Percentiles rank a stretch among this genome's conserved stretches.
These are phyloP conservation scores for Sphinx pinastri DNA, from an alignment of 2,888 invertebrate genomes.

Conservation along the genomic window DNA sequence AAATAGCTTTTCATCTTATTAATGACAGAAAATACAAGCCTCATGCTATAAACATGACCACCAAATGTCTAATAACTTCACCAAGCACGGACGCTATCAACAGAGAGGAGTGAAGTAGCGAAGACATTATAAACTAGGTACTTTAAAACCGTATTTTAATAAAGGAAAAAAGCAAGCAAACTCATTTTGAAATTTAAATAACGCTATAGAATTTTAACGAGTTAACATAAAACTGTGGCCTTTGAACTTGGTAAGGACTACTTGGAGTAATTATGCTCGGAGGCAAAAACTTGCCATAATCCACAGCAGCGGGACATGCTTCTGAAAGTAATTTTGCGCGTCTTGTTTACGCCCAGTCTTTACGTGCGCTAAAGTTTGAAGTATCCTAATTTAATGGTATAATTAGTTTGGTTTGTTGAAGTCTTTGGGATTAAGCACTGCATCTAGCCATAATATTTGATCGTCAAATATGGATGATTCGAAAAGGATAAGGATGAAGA, in stretches of 20 bases:
- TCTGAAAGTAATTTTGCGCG: background rate
- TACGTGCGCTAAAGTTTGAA: background rate
- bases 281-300: slow-evolving; percentile 64
- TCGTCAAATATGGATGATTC: too few relatives aligned
- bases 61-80: background rate
- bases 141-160: slow-evolving; percentile 46
- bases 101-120: slow-evolving; percentile 42
- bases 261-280: slow-evolving; percentile 59
- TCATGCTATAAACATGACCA: background rate
- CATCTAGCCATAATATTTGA: too few relatives aligned
- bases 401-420: too few relatives aligned
- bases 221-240: slow-evolving; percentile 52
- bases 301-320: slow-evolving; percentile 37
- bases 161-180: slow-evolving; percentile 45
- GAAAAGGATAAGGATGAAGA: too few relatives aligned
- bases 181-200: slow-evolving; percentile 55
- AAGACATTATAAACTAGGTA: slow-evolving; percentile 44
- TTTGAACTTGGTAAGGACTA: slow-evolving; percentile 54
- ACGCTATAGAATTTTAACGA: slow-evolving; percentile 61
- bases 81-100: slow-evolving; percentile 21
- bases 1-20: background rate
- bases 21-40: background rate
- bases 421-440: too few relatives aligned
- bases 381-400: background rate
- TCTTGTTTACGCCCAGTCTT: background rate